Base-by-base conservation (phyloP, 1,140 invertebrate species). In the Listronotus oregonensis region DNA sequence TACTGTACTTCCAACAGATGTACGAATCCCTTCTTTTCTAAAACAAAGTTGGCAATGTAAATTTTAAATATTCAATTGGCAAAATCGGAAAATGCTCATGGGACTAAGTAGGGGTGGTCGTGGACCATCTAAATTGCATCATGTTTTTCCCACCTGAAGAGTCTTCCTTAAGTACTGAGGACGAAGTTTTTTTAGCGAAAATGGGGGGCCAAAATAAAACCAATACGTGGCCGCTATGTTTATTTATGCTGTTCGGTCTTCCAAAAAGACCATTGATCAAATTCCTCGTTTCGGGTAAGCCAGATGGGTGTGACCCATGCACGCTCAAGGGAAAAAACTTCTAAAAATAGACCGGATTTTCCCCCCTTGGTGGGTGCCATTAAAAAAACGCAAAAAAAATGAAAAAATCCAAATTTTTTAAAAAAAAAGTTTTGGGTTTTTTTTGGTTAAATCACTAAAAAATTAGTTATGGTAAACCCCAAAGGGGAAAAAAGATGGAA, bases 11-110 rank as follows among this genome's bases (percentile, higher is more conserved):
- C 51, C 51, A 54, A 54, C 51, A 34, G 18, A 54, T 54, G 1
- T 31, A 54, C 51, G 2, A 54, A 54, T 10, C 51, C 51, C 15
- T 54, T 11, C 51, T 54, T 54, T 54, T 54, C 32, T 54, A 54
- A n/a, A 6, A 54, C 51, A 1, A 54, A 54, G 27, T 34, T 47
- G 9, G 44, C 44, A 1, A 54, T 10, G 10, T 54, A 54, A 54
- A 54, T 54, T 54, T 54, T 34, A 54, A 1, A 54, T 54, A 3
- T 47, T 47, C 9, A 47, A 47, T 9, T 47, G 44, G 44, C 1
- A 9, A 47, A 47, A 14, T 47, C 5, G 44, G 44, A 14, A 47
- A 47, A 47, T 47, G 44, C 15, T 47, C 44, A 47, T 47, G 15
- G 44, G 14, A 3, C 44, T 47, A 47, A 47, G 44, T 47, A 47